Conservation (phyloP, 2,797 vertebrate genomes). For the Neopelma chrysocephalum region DNA sequence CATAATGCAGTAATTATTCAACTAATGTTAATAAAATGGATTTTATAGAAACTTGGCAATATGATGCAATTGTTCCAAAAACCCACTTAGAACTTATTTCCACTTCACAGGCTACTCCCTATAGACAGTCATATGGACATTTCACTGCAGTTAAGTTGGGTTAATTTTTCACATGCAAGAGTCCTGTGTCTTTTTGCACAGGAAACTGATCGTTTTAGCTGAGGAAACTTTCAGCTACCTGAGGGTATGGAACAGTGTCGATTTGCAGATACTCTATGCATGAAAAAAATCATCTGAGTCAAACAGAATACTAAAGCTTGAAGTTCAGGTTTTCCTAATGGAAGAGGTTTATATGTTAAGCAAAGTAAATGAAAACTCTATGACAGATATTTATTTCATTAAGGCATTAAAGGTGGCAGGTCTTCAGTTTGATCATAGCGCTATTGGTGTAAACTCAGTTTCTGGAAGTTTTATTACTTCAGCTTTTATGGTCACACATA, state of each 20-base stretch:
- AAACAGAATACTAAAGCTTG: neutral
- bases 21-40: neutral
- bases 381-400: constrained; percentile 23
- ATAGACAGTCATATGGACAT: neutral
- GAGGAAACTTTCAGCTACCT: neutral
- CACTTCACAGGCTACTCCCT: neutral
- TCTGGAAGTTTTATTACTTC: neutral
- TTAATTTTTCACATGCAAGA: constrained; percentile 22
- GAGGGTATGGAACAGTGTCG: neutral
- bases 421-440: constrained; percentile 6
- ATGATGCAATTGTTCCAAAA: constrained; percentile 17
- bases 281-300: neutral
- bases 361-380: constrained; percentile 1
- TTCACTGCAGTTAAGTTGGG: neutral
- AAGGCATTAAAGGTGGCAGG: constrained; percentile 2
- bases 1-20: constrained; percentile 14
- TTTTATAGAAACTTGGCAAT: constrained; percentile 36
- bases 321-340: constrained; percentile 4
- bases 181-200: neutral
- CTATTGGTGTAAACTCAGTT: neutral
- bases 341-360: neutral
- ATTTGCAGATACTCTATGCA: neutral
- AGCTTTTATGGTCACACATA: neutral
- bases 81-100: constrained; percentile 39
- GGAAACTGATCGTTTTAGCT: neutral